Percentiles rank a stretch among this genome's conserved stretches.
Evolutionary conservation across 2,888 invertebrate species (phyloP).

Genomic region (Homarus gammarus): DNA sequence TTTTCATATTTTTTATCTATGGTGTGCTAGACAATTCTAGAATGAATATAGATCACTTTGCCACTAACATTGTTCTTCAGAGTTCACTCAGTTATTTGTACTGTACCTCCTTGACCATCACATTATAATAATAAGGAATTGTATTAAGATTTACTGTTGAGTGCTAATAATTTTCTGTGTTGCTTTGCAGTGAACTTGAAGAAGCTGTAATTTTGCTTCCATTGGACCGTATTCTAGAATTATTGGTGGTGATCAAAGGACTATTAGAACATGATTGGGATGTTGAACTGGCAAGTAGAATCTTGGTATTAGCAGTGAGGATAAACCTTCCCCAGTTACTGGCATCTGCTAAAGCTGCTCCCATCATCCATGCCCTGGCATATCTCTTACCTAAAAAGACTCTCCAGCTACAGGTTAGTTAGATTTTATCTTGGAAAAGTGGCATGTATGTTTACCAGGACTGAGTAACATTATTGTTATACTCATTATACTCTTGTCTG

Average conservation of each 20-base stretch:
- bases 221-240: constrained; percentile 88
- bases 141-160: too few species aligned
- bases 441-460: too few species aligned
- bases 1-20: too few species aligned
- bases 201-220: constrained; percentile 92
- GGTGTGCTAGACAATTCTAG: too few species aligned
- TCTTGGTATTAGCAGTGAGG: constrained; percentile 84
- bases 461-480: too few species aligned
- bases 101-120: too few species aligned
- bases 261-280: constrained; percentile 85
- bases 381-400: constrained; percentile 42
- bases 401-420: constrained; percentile 40
- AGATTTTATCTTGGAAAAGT: neutral
- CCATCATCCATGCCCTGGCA: constrained; percentile 55
- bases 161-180: neutral
- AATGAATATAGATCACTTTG: too few species aligned
- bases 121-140: too few species aligned
- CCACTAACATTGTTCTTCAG: too few species aligned
- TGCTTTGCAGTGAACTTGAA: constrained; percentile 89
- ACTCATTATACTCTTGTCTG: too few species aligned
- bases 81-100: too few species aligned
- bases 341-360: constrained; percentile 44
- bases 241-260: constrained; percentile 86
- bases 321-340: constrained; percentile 78
- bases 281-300: constrained; percentile 87